These are phyloP conservation scores for Pseudococcus longispinus DNA, from an alignment of 2,888 invertebrate genomes.

Conservation along the genomic window DNA sequence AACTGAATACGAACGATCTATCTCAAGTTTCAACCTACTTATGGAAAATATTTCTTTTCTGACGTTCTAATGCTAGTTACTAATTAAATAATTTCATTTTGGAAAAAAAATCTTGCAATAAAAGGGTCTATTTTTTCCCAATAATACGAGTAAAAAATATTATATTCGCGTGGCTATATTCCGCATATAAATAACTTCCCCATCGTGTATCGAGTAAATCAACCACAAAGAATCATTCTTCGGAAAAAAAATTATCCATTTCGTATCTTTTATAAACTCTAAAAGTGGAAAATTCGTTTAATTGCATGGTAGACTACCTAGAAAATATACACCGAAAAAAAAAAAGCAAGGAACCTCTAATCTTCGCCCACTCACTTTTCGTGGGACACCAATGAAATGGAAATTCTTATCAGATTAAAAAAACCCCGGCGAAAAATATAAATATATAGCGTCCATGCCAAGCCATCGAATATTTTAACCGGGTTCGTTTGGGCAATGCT, in stretches of 20 bases:
- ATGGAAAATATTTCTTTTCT: background rate
- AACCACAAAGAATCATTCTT: background rate
- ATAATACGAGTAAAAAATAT: no score
- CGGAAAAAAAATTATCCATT: background rate
- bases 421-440: background rate
- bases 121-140: no score
- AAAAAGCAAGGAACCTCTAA: background rate
- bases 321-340: background rate
- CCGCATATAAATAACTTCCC: no score
- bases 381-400: constrained; percentile 19
- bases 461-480: background rate
- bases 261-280: background rate
- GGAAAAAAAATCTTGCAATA: no score
- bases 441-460: background rate
- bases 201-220: background rate
- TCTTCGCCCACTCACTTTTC: background rate
- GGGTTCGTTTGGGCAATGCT: background rate
- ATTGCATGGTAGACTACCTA: background rate
- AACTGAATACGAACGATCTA: background rate
- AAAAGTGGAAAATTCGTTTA: background rate
- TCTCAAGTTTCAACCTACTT: background rate
- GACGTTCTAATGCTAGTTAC: background rate
- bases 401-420: constrained; percentile 33
- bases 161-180: no score
- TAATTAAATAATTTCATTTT: background rate